phyloP scores from a whole-genome alignment of 2,113 vertebrate genomes.

The Labeo rohita region DNA sequence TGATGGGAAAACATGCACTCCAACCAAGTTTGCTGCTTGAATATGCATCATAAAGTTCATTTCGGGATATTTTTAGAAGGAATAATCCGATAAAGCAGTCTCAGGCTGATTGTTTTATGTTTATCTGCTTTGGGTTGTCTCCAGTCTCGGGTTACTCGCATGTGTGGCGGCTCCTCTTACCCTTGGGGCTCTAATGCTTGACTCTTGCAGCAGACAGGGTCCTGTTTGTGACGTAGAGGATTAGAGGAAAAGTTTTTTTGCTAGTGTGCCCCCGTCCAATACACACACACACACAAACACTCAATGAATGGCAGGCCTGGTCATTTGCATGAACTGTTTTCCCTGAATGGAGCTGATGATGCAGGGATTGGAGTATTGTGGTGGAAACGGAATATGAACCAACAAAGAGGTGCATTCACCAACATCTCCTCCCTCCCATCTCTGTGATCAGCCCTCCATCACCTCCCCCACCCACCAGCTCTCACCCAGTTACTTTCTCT shows the following conservation, averaged over 20 bases:
- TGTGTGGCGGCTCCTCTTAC: conserved; percentile 17
- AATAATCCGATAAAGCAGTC: conserved; percentile 6
- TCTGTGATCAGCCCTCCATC: conserved; percentile 26
- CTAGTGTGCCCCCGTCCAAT: conserved; percentile 45
- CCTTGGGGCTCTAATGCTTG: conserved; percentile 29
- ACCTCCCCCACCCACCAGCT: conserved; percentile 19
- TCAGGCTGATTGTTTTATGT: conserved; percentile 31
- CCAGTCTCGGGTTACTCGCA: conserved; percentile 32
- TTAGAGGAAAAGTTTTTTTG: conserved; percentile 46
- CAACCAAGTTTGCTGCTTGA: conserved; percentile 20
- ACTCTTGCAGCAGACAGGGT: conserved; percentile 44
- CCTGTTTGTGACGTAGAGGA: conserved; percentile 43
- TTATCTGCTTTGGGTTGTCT: conserved; percentile 37
- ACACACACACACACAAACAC: conserved; percentile 45
- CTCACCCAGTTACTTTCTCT: conserved; percentile 4
- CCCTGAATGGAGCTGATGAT: conserved; percentile 82
- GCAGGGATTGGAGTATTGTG: conserved; percentile 79
- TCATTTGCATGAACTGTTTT: conserved; percentile 83
- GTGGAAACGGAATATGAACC: conserved; percentile 80
- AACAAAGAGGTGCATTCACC: conserved; percentile 78
- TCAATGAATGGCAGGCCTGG: conserved; percentile 62
- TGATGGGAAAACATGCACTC: conserved; percentile 47
- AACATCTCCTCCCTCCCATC: conserved; percentile 50
- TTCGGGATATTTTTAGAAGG: conserved; percentile 8
- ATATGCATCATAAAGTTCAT: conserved; percentile 8